A percentile compares a stretch with the other conserved stretches of the same genome.
Evolutionary conservation across 1,140 invertebrate genomes (phyloP).

Genomic region (Sesamia nonagrioides): DNA sequence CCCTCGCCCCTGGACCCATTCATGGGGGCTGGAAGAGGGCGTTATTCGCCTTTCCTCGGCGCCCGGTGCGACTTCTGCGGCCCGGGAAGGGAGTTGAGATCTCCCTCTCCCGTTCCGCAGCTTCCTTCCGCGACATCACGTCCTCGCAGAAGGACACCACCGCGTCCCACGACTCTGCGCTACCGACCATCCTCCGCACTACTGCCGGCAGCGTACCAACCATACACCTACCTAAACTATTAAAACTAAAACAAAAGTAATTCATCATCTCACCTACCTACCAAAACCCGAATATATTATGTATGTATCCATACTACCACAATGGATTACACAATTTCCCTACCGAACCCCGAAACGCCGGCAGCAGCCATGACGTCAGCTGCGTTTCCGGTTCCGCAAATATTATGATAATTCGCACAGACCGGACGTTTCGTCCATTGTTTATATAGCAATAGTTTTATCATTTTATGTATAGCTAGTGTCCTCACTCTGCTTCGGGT

Average conservation of each 20-base stretch:
- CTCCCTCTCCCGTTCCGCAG: too few species aligned
- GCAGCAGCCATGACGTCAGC: slow-evolving; percentile 44
- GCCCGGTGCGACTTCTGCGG: too few species aligned
- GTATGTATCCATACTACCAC: slow-evolving; percentile 27
- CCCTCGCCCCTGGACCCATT: too few species aligned
- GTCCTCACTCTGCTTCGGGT: too few species aligned
- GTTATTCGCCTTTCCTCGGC: too few species aligned
- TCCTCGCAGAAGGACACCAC: too few species aligned
- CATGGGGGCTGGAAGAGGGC: too few species aligned
- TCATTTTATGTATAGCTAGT: slow-evolving; percentile 47
- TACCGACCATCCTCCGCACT: too few species aligned
- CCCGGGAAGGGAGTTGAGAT: too few species aligned
- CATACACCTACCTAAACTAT: background rate
- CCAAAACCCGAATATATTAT: slow-evolving; percentile 19
- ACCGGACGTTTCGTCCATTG: slow-evolving; percentile 42
- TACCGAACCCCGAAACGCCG: slow-evolving; percentile 25
- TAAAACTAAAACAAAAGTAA: slow-evolving; percentile 1
- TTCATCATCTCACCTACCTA: slow-evolving; percentile 11
- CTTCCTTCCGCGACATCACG: too few species aligned
- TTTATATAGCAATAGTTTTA: slow-evolving; percentile 50
- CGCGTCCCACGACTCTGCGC: too few species aligned
- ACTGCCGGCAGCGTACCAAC: too few species aligned
- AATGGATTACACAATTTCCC: slow-evolving; percentile 33
- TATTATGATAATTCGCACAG: slow-evolving; percentile 57
- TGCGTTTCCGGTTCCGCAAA: slow-evolving; percentile 54